Base-by-base conservation (phyloP, 2,888 invertebrate species). In the Ecliptopera silaceata region DNA sequence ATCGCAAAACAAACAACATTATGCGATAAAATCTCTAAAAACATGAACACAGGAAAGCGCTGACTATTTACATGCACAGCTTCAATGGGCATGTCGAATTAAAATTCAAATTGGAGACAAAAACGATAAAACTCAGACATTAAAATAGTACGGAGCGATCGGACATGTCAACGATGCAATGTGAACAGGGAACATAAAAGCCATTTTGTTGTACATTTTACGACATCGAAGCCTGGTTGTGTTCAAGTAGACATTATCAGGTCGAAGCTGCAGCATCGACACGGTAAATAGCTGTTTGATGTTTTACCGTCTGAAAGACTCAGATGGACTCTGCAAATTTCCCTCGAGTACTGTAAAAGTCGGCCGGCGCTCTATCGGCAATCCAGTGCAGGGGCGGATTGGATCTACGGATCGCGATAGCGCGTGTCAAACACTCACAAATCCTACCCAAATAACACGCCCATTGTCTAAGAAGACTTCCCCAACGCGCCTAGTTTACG, bases 321-420 rank as follows among this genome's bases (percentile, higher is more conserved):
- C 82, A 73, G 70, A 74, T 67, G 72, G 83, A 84, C 84, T 88
- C 83, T 80, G 73, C 67, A 80, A 79, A 90, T 89, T 89, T 90
- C 90, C 90, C 89, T 57, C 45, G 89, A 84, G 90, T 80, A 80
- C 75, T 77, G 78, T 90, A 87, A 85, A 82, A 74, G 81, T 81
- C 80, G 77, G 80, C 75, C 79, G 76, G 75, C 79, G 77, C 70
- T 72, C 49, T 31, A 71, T 75, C 77, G 77, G 74, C 72, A 79
- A 77, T 85, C 83, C 77, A 75, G 64, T 42, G 42, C 26, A 12
- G 68, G 75, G 75, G 26, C 10, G 26, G 6, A 26, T 26, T 84
- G 78, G 84, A 86, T 83, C 79, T 70, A 71, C 69, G 64, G 46
- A 61, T 68, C 71, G 63, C 66, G 66, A 72, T 69, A 66, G 63